phyloP scores from a whole-genome alignment of 2,113 vertebrate genomes.

The Butastur rufipennis region DNA sequence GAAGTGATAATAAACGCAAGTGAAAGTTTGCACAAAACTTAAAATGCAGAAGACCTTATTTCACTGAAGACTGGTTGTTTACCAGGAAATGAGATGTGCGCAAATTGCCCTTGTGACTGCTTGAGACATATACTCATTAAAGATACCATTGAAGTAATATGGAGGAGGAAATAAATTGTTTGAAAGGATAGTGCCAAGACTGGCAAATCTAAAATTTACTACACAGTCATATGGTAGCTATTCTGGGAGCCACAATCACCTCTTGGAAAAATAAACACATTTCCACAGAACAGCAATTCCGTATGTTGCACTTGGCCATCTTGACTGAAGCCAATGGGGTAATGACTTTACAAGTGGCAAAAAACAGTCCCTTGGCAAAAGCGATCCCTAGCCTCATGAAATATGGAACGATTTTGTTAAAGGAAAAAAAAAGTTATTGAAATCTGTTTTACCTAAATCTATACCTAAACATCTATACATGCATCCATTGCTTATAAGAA shows the following conservation, averaged over 20 bases:
- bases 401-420: neutral
- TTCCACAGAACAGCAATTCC: slow-evolving; percentile 21
- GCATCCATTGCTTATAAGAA: neutral
- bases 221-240: neutral
- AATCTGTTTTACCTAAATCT: neutral
- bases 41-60: neutral
- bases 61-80: neutral
- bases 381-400: neutral
- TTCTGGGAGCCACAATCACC: slow-evolving; percentile 50
- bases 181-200: slow-evolving; percentile 1
- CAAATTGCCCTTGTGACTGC: neutral
- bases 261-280: slow-evolving; percentile 56
- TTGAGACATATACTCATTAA: neutral
- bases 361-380: neutral
- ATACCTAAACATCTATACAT: neutral
- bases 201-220: slow-evolving; percentile 47
- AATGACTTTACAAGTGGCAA: neutral
- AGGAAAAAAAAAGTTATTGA: neutral
- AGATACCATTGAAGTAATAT: neutral
- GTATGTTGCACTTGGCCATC: slow-evolving; percentile 1
- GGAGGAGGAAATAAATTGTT: slow-evolving; percentile 16
- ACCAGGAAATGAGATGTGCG: neutral
- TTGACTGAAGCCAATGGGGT: neutral
- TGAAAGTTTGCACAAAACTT: slow-evolving; percentile 14
- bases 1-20: slow-evolving; percentile 11